phyloP scores from a whole-genome alignment of 2,888 invertebrate genomes.

The Apodemia mormo region DNA sequence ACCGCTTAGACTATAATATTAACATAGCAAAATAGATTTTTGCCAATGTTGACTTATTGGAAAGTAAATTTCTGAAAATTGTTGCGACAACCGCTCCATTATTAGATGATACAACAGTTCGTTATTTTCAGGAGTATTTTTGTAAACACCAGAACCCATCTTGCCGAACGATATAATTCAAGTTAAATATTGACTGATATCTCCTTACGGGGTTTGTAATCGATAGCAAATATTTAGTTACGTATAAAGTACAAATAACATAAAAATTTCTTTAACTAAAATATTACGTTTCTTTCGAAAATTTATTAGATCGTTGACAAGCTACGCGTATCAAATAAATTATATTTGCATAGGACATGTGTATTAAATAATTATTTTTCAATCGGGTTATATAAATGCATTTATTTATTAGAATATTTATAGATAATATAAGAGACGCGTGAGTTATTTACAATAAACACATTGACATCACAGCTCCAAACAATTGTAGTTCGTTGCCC shows the following conservation, averaged over 20 bases:
- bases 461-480: too few relatives aligned
- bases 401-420: too few relatives aligned
- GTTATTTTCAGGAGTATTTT: constrained; percentile 8
- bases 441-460: too few relatives aligned
- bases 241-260: background rate
- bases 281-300: background rate
- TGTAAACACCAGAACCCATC: constrained; percentile 2
- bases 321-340: background rate
- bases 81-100: background rate
- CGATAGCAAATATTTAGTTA: constrained; percentile 22
- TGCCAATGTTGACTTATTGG: background rate
- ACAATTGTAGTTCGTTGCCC: too few relatives aligned
- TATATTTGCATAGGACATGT: background rate
- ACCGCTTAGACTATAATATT: too few relatives aligned
- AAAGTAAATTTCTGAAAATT: background rate
- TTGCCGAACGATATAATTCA: constrained; percentile 4
- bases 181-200: constrained; percentile 13
- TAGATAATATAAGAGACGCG: too few relatives aligned
- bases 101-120: background rate
- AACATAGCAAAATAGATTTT: background rate
- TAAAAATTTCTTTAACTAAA: background rate
- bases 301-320: background rate
- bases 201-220: constrained; percentile 19
- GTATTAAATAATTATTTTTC: background rate
- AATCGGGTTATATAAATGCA: too few relatives aligned